phyloP scores from a whole-genome alignment of 2,113 vertebrate species.

The Poeciliopsis occidentalis region DNA sequence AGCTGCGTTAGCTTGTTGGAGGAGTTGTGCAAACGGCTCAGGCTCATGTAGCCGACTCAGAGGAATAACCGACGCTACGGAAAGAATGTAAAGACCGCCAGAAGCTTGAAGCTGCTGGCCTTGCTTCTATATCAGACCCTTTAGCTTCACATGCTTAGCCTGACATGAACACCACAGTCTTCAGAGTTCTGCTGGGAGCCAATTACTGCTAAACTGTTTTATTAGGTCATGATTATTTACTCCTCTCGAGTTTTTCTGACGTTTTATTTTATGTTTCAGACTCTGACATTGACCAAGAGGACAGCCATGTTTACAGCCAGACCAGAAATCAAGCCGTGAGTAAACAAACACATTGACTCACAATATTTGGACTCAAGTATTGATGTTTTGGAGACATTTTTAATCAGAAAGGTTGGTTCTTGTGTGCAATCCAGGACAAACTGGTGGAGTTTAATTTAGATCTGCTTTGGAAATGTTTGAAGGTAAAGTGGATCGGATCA shows the following conservation, averaged over 20 bases:
- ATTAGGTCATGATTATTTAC: background rate
- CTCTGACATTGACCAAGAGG: slow-evolving; percentile 76
- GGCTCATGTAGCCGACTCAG: slow-evolving; percentile 5
- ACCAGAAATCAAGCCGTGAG: slow-evolving; percentile 75
- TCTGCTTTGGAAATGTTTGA: background rate
- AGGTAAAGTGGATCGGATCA: background rate
- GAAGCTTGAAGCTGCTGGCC: slow-evolving; percentile 14
- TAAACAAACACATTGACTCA: slow-evolving; percentile 14
- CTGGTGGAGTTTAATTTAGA: background rate
- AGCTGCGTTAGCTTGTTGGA: background rate
- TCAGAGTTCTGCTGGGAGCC: background rate
- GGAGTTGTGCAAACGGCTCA: slow-evolving; percentile 7
- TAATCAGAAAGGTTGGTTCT: background rate
- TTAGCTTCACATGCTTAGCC: background rate
- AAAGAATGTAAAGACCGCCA: slow-evolving; percentile 54
- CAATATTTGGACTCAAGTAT: background rate
- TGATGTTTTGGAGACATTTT: background rate
- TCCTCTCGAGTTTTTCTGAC: background rate
- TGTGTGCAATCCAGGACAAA: background rate
- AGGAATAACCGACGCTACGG: slow-evolving; percentile 21
- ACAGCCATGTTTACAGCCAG: slow-evolving; percentile 73
- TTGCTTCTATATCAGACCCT: slow-evolving; percentile 25
- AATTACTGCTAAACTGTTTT: slow-evolving; percentile 5
- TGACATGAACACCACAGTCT: slow-evolving; percentile 23
- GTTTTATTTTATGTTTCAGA: slow-evolving; percentile 62